Conservation (phyloP, 2,113 vertebrate species). For the Percopsis transmontana region DNA sequence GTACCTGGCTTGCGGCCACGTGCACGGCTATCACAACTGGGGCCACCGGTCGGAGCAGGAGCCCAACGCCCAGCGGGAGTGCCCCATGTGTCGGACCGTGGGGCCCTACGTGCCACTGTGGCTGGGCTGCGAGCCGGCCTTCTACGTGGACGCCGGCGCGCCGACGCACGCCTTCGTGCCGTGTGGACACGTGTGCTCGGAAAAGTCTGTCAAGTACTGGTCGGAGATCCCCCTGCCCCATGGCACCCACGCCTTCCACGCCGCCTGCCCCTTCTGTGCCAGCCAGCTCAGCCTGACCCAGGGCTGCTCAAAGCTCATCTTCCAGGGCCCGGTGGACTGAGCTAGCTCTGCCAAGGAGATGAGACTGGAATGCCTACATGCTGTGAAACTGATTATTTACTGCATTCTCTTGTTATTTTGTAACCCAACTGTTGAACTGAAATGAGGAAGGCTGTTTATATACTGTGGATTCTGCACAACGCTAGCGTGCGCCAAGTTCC, state of each 20-base stretch:
- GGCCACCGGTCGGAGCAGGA: conserved; percentile 92
- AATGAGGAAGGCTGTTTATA: conserved; percentile 43
- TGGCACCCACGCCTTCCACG: conserved; percentile 96
- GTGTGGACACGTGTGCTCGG: conserved; percentile 96
- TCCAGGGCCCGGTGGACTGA: conserved; percentile 97
- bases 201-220: conserved; percentile 97
- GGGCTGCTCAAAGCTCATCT: conserved; percentile 94
- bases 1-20: conserved; percentile 93
- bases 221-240: conserved; percentile 94
- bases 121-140: conserved; percentile 94
- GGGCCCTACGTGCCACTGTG: conserved; percentile 96
- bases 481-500: not conserved
- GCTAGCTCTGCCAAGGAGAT: conserved; percentile 12
- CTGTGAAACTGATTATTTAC: conserved; percentile 68
- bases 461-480: conserved; percentile 52
- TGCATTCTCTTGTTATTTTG: conserved; percentile 58
- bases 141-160: conserved; percentile 94
- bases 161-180: conserved; percentile 94
- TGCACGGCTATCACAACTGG: conserved; percentile 98
- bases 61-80: conserved; percentile 87
- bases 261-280: conserved; percentile 96
- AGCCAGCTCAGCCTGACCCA: conserved; percentile 87
- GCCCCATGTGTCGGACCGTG: conserved; percentile 95
- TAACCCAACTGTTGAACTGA: conserved; percentile 41
- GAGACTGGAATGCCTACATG: conserved; percentile 50